Conservation (phyloP, 1,140 invertebrate species). For the Drosophila ironensis region DNA sequence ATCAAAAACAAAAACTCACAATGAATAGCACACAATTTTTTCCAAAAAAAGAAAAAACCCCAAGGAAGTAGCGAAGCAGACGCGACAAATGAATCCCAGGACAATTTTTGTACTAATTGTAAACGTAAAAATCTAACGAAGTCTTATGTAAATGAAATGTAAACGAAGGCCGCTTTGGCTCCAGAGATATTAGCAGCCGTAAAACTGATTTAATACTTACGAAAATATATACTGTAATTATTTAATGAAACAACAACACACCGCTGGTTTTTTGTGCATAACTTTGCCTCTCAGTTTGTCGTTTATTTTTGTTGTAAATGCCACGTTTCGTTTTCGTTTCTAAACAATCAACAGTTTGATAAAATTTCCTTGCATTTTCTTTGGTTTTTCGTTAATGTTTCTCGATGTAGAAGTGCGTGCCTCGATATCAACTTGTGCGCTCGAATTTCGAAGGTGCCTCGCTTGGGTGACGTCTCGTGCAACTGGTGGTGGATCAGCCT, state of each 20-base stretch:
- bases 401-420: slow-evolving; percentile 58
- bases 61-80: slow-evolving; percentile 6
- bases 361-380: slow-evolving; percentile 33
- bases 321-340: slow-evolving; percentile 59
- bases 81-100: slow-evolving; percentile 45
- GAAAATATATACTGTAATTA: slow-evolving; percentile 74
- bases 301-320: slow-evolving; percentile 72
- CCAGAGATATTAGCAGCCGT: slow-evolving; percentile 37
- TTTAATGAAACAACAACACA: slow-evolving; percentile 54
- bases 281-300: slow-evolving; percentile 58
- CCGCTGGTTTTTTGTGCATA: slow-evolving; percentile 51
- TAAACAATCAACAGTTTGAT: slow-evolving; percentile 66
- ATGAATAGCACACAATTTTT: slow-evolving; percentile 47
- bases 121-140: slow-evolving; percentile 51
- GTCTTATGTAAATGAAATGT: slow-evolving; percentile 69
- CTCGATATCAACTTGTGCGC: slow-evolving; percentile 56
- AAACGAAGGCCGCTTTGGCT: slow-evolving; percentile 58
- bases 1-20: slow-evolving; percentile 26
- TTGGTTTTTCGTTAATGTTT: too few species aligned
- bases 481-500: too few species aligned
- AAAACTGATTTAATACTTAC: slow-evolving; percentile 71
- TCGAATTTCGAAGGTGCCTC: slow-evolving; percentile 50
- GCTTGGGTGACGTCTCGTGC: slow-evolving; percentile 43
- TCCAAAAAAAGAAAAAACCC: slow-evolving; percentile 22
- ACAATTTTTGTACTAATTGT: slow-evolving; percentile 67